Evolutionary conservation across 2,888 invertebrate species (phyloP), one percentile per base, ranked within the genome.

Genomic region (Oligia strigilis): DNA sequence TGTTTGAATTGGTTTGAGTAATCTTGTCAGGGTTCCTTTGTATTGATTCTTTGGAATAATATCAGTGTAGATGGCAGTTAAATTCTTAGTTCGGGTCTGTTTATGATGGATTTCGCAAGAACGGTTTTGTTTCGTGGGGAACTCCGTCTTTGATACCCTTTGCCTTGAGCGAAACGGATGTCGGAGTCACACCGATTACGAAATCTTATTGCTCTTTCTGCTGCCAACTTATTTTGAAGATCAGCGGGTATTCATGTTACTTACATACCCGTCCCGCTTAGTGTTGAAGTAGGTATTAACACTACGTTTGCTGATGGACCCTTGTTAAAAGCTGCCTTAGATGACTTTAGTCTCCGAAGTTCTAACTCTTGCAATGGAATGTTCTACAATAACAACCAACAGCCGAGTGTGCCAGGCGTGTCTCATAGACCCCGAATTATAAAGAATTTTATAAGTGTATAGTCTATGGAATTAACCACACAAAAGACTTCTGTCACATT

Each of bases 1-100:
- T 80, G 71, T 74, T 83, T 84, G 78, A 75, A 78, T 89, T 80
- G 78, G 77, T 75, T 72, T 75, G 76, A 64, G 19, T 81, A 71
- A 71, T 11, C 36, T 66, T 29, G n/a, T 40, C 52, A 66, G 60
- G 40, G 60, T 67, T 71, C 4, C 19, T 71, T 71, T 71, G 36
- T 36, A 36, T 23, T 60, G 49, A 60, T 79, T 69, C 9, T 66
- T 75, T n/a, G 36, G 11, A 64, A 82, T 52, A 64, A 40, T n/a
- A 19, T 62, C 13, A 55, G 17, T 62, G 13, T 13, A 9, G 9
- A 65, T n/a, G 29, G n/a, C 14, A 49, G 19, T 29, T n/a, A 4
- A 82, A 75, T 76, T 82, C 40, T 82, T 23, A 76, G 14, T 40
- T 65, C 14, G 29, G 40, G 4, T 79, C 58, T 14, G 36, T 36